Percentiles rank a stretch among this genome's conserved stretches.
phyloP scores from a whole-genome alignment of 1,140 invertebrate species.

The Magallana ariakensis region DNA sequence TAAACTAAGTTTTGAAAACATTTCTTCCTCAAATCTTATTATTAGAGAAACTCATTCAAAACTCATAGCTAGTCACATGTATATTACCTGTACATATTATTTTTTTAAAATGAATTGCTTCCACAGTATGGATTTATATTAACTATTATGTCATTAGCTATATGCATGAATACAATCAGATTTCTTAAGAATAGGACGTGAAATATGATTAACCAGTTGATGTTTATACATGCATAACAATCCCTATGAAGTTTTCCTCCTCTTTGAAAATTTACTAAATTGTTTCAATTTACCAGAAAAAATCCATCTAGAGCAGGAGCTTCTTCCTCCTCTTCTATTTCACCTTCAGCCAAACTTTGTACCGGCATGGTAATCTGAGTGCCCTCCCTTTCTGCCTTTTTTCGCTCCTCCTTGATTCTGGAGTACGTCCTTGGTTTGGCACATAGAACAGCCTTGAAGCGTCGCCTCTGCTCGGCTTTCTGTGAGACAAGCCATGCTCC shows the following conservation, averaged over 20 bases:
- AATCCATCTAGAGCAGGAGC: conserved; percentile 76
- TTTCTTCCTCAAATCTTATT: no score
- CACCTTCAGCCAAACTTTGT: conserved; percentile 61
- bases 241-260: not conserved
- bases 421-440: conserved; percentile 76
- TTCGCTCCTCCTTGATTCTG: conserved; percentile 75
- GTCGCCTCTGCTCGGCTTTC: conserved; percentile 74
- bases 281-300: conserved; percentile 73
- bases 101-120: no score
- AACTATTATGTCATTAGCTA: no score
- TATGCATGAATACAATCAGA: no score
- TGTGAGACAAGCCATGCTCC: conserved; percentile 77
- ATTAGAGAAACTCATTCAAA: no score
- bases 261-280: not conserved
- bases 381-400: conserved; percentile 68
- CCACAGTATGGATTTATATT: no score
- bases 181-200: no score
- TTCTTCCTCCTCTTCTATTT: conserved; percentile 65
- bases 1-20: no score
- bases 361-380: conserved; percentile 58
- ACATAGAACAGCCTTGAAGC: conserved; percentile 78
- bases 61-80: no score
- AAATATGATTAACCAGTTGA: no score
- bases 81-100: no score
- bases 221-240: not conserved